A percentile compares a stretch with the other conserved stretches of the same genome.
Evolutionary conservation across 53 echinoderm and acorn worm species (phyloP).

Genomic region (Arbacia lixula): DNA sequence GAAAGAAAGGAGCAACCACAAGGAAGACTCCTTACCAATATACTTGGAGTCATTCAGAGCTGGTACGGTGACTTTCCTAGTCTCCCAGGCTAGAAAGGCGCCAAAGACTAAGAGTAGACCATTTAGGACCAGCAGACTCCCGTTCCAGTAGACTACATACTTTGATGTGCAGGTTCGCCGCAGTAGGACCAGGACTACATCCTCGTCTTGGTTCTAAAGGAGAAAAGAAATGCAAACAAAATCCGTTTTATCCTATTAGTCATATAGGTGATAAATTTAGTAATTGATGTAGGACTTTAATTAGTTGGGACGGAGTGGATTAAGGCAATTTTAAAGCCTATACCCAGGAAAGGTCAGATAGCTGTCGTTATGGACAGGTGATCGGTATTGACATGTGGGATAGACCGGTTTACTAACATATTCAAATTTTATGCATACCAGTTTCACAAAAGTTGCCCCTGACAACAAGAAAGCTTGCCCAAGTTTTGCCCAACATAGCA

Average conservation of each 20-base stretch:
- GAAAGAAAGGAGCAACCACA: neutral
- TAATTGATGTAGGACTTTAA: neutral
- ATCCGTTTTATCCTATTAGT: neutral
- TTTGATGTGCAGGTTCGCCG: conserved; percentile 71
- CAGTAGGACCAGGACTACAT: conserved; percentile 69
- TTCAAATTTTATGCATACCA: too few species aligned
- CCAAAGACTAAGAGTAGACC: conserved; percentile 87
- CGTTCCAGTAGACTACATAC: conserved; percentile 82
- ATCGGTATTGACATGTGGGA: too few species aligned
- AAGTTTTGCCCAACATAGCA: too few species aligned
- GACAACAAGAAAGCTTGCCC: too few species aligned
- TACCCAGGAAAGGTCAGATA: too few species aligned
- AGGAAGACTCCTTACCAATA: conserved; percentile 84
- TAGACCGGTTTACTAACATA: too few species aligned
- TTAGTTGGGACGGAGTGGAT: too few species aligned
- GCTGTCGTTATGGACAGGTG: too few species aligned
- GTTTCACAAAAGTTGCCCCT: too few species aligned
- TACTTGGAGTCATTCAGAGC: conserved; percentile 95
- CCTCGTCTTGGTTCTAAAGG: conserved; percentile 57
- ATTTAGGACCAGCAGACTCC: conserved; percentile 69
- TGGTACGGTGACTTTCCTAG: conserved; percentile 90
- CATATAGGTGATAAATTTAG: neutral
- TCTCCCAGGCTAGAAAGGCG: conserved; percentile 96
- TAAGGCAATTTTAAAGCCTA: too few species aligned
- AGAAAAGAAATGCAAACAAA: neutral